These are phyloP conservation scores for Myiotriccus ornatus DNA, from an alignment of 2,797 vertebrate species.

Conservation along the genomic window DNA sequence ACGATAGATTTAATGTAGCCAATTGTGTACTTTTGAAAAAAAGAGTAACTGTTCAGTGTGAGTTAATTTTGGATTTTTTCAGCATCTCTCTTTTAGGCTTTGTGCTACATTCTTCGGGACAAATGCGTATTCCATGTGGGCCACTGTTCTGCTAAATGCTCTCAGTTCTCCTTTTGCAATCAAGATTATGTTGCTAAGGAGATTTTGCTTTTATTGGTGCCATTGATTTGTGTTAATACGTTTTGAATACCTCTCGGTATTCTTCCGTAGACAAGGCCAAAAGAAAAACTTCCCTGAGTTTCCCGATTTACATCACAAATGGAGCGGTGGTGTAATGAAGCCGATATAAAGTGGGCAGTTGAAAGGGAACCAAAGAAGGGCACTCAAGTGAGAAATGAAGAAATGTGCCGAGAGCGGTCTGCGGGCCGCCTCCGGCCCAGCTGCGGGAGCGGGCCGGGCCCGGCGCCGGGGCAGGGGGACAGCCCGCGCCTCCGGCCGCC, in stretches of 20 bases:
- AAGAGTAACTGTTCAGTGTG: slow-evolving; percentile 98
- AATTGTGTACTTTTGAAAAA: slow-evolving; percentile 90
- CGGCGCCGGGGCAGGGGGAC: slow-evolving; percentile 44
- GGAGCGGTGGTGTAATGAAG: slow-evolving; percentile 85
- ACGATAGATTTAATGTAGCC: slow-evolving; percentile 90
- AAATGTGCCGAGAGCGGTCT: slow-evolving; percentile 87
- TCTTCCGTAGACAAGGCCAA: slow-evolving; percentile 87
- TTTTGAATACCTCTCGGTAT: slow-evolving; percentile 99
- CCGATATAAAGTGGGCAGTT: slow-evolving; percentile 90
- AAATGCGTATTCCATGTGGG: slow-evolving; percentile 87
- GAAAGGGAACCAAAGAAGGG: slow-evolving; percentile 92
- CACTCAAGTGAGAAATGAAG: slow-evolving; percentile 99
- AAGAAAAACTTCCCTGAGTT: slow-evolving; percentile 91
- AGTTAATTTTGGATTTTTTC: slow-evolving; percentile 98
- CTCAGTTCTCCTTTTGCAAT: slow-evolving; percentile 89
- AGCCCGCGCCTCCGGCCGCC: slow-evolving; percentile 60
- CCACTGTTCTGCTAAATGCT: slow-evolving; percentile 87
- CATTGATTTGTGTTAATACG: slow-evolving; percentile 99
- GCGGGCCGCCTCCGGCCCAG: slow-evolving; percentile 74
- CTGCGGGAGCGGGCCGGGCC: slow-evolving; percentile 73
- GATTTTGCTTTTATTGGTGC: slow-evolving; percentile 96
- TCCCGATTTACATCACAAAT: slow-evolving; percentile 96
- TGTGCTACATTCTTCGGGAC: slow-evolving; percentile 88
- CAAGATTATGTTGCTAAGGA: slow-evolving; percentile 99
- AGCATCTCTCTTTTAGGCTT: slow-evolving; percentile 89